phyloP scores from a whole-genome alignment of 92 coral and sea anemone genomes.

The Paragorgia papillata region DNA sequence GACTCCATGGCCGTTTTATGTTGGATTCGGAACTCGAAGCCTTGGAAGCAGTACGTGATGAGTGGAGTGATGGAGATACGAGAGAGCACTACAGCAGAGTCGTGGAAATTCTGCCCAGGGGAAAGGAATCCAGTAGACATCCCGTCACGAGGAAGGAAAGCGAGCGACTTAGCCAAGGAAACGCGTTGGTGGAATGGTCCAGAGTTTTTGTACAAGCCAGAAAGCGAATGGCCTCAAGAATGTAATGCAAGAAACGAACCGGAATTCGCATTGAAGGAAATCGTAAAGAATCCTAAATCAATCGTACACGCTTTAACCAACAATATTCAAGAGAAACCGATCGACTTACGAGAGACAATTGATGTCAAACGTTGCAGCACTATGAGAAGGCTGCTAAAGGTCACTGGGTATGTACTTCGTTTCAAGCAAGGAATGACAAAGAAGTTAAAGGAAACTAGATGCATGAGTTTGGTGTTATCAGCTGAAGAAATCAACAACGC shows the following conservation, averaged over 20 bases:
- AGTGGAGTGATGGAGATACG: conserved; percentile 27
- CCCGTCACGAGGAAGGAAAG: conserved; percentile 29
- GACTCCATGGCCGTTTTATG: too few species aligned
- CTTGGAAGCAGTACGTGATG: conserved; percentile 30
- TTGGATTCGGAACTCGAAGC: conserved; percentile 14
- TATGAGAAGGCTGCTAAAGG: too few species aligned
- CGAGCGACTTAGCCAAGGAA: conserved; percentile 11
- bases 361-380: too few species aligned
- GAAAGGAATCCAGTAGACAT: conserved; percentile 45
- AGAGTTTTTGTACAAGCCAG: conserved; percentile 35
- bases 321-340: too few species aligned
- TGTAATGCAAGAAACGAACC: background rate
- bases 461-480: too few species aligned
- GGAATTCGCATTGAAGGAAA: conserved; percentile 37
- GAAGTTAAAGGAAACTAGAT: too few species aligned
- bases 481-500: too few species aligned
- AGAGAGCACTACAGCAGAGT: background rate
- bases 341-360: too few species aligned
- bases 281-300: conserved; percentile 29
- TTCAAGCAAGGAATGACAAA: too few species aligned
- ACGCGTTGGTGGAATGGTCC: conserved; percentile 57
- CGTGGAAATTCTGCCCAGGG: conserved; percentile 33
- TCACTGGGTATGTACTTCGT: too few species aligned
- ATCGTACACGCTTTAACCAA: too few species aligned
- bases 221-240: conserved; percentile 37